These are phyloP conservation scores for Barnardius zonarius DNA, from an alignment of 2,113 vertebrate species.

Conservation along the genomic window DNA sequence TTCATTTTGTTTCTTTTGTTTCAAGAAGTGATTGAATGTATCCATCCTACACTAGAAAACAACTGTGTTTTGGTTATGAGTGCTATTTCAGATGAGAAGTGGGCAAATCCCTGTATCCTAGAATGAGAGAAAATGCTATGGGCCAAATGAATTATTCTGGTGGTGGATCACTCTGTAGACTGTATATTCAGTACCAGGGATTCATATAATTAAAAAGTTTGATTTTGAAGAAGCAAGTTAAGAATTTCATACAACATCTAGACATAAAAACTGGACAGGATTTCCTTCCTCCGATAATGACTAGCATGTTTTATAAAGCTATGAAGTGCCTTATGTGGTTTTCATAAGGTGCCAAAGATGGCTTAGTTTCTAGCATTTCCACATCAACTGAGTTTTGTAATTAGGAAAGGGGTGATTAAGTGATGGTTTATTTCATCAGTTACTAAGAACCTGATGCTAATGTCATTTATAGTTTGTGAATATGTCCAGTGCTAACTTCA, in stretches of 20 bases:
- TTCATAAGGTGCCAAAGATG: background rate
- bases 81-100: background rate
- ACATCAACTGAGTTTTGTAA: background rate
- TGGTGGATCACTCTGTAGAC: background rate
- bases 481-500: background rate
- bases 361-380: background rate
- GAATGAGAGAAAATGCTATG: background rate
- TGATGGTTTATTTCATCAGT: background rate
- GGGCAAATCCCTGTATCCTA: background rate
- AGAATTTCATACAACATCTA: background rate
- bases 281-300: background rate
- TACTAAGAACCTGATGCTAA: background rate
- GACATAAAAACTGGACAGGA: background rate
- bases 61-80: background rate
- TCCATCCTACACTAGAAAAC: background rate
- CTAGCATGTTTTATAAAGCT: background rate
- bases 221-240: background rate
- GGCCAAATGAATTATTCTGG: background rate
- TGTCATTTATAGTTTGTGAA: background rate
- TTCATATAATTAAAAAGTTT: background rate
- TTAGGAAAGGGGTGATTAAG: background rate
- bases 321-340: background rate
- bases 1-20: background rate
- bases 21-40: background rate
- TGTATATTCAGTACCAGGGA: background rate